phyloP scores from a whole-genome alignment of 2,888 invertebrate species.

The Torymus aiolomorphi region DNA sequence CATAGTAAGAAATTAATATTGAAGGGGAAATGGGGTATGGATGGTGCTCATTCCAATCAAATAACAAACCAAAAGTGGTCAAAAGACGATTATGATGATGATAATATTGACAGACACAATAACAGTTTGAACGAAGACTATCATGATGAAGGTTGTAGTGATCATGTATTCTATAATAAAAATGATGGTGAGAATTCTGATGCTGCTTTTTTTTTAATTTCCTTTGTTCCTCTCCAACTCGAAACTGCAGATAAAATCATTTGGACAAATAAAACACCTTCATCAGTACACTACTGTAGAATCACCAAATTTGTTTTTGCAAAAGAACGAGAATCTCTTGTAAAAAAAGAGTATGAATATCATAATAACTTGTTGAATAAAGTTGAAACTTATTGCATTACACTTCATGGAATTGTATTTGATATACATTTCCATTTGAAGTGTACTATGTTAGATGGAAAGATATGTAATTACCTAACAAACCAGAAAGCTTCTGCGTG shows the following conservation, averaged over 20 bases:
- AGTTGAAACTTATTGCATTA: conserved; percentile 6
- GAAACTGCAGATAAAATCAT: conserved; percentile 14
- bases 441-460: conserved; percentile 46
- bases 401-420: conserved; percentile 19
- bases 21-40: conserved; percentile 40
- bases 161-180: no score
- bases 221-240: conserved; percentile 28
- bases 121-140: no score
- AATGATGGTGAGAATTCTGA: not conserved
- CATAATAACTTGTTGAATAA: conserved; percentile 29
- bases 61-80: conserved; percentile 42
- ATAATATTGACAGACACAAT: not conserved
- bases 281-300: conserved; percentile 28
- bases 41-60: conserved; percentile 32
- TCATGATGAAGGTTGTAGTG: no score
- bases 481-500: conserved; percentile 19
- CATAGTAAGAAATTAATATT: conserved; percentile 33
- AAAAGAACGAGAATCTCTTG: conserved; percentile 32
- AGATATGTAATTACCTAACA: conserved; percentile 23
- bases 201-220: conserved; percentile 31
- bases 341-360: conserved; percentile 16
- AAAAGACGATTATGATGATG: no score
- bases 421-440: conserved; percentile 18
- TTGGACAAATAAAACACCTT: conserved; percentile 41
- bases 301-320: conserved; percentile 39